These are phyloP conservation scores for Gymnothorax javanicus DNA, from an alignment of 2,797 vertebrate species.

Conservation along the genomic window DNA sequence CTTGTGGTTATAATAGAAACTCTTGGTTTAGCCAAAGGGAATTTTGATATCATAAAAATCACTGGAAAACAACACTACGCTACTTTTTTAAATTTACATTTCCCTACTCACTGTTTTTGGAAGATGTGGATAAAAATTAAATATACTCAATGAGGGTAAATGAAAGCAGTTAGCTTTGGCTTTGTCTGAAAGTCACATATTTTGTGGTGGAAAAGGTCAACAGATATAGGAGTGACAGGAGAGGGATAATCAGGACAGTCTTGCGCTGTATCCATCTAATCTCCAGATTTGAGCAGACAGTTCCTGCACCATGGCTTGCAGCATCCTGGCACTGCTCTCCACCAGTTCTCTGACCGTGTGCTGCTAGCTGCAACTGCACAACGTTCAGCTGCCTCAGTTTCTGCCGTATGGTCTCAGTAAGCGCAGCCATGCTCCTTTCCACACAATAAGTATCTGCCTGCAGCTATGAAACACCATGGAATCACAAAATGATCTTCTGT, in stretches of 20 bases:
- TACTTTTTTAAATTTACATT: too few species aligned
- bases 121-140: too few species aligned
- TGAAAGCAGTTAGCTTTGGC: too few species aligned
- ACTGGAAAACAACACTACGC: too few species aligned
- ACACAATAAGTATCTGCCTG: constrained; percentile 77
- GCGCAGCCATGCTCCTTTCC: constrained; percentile 75
- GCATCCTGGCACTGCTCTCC: constrained; percentile 82
- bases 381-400: constrained; percentile 76
- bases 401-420: constrained; percentile 75
- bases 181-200: too few species aligned
- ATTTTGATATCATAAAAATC: too few species aligned
- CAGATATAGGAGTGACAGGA: neutral
- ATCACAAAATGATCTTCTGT: neutral
- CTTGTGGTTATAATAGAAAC: too few species aligned
- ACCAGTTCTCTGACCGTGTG: constrained; percentile 75
- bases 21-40: too few species aligned
- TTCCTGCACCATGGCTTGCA: constrained; percentile 73
- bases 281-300: constrained; percentile 72
- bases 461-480: constrained; percentile 65
- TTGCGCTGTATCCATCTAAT: constrained; percentile 58
- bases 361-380: constrained; percentile 75
- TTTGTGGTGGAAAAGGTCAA: too few species aligned
- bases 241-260: neutral
- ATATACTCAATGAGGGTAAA: too few species aligned
- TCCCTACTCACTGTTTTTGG: too few species aligned